Base-by-base conservation (phyloP, 2,113 vertebrate genomes). In the Scatophagus argus region DNA sequence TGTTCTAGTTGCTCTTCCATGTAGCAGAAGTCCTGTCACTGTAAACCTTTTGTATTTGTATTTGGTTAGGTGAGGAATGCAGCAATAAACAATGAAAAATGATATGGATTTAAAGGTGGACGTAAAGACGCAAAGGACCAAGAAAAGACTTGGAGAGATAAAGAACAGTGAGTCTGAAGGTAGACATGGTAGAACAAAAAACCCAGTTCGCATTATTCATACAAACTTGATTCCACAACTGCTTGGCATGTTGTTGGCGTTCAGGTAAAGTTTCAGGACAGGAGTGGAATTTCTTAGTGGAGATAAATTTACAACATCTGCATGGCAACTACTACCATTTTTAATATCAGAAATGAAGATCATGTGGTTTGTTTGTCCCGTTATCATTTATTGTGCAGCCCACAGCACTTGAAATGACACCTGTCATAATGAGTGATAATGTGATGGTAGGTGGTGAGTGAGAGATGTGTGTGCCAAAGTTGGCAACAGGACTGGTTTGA, bases 1-100 rank as follows among this genome's bases (percentile, higher is more conserved):
- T 31, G 60, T 17, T 46, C 21, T 41, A 5, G 16, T 27, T 36
- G 39, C 51, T 64, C 39, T 51, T 27, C 31, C 56, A 51, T 70
- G 39, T 67, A 69, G 71, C 38, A 51, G 69, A 74, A 67, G 38
- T 51, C 49, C 44, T 46, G 39, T 51, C 39, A 56, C 64, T 55
- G 13, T 47, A n/a, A n/a, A n/a, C 29, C 58, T 54, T 29, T 81
- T 68, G 59, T 86, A 12, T 70, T 29, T 29, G 38, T 5, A 34
- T n/a, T n/a, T 61, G 31, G 81, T 47, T 46, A 52, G 64, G 12
- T 68, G 52, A n/a, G 31, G 29, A 56, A 44, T 61, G 25, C 66
- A 72, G 17, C 16, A 21, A 51, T 47, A 34, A 25, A 32, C 29
- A 11, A 34, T 38, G 23, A 19, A 31, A 44, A 29, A 31, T n/a